Conservation (phyloP, 2,888 invertebrate genomes). For the Leuctra nigra region DNA sequence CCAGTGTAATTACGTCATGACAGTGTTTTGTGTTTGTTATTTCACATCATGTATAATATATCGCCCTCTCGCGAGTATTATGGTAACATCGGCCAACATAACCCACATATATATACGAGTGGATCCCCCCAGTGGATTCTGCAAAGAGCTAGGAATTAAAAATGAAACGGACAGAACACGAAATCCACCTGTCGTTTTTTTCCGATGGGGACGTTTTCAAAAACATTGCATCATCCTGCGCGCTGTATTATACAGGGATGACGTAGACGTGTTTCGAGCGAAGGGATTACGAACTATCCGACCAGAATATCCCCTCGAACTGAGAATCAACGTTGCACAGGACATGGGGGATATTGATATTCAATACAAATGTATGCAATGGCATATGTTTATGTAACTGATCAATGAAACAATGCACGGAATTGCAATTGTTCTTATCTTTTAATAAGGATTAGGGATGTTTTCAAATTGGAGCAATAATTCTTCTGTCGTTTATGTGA, state of each 20-base stretch:
- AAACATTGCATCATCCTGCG: neutral
- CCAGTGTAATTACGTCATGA: constrained; percentile 9
- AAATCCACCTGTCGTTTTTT: constrained; percentile 11
- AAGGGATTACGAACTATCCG: too few relatives aligned
- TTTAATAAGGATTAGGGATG: too few relatives aligned
- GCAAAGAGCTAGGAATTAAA: constrained; percentile 16
- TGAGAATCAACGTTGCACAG: too few relatives aligned
- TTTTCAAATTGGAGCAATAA: too few relatives aligned
- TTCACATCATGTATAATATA: constrained; percentile 5
- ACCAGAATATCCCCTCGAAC: too few relatives aligned
- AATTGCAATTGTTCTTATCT: too few relatives aligned
- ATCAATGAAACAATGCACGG: too few relatives aligned
- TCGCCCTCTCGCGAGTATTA: constrained; percentile 6
- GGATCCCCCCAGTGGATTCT: neutral
- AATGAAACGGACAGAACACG: constrained; percentile 10
- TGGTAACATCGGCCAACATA: neutral
- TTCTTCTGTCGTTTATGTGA: too few relatives aligned
- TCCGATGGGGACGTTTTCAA: neutral
- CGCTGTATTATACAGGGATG: neutral
- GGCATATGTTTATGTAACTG: too few relatives aligned
- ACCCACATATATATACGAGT: neutral
- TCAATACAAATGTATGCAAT: too few relatives aligned
- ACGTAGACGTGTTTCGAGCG: too few relatives aligned
- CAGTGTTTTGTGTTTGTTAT: constrained; percentile 9
- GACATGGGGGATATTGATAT: too few relatives aligned